Base-by-base conservation (phyloP, 1,140 invertebrate genomes). In the Heliconius hermathena region DNA sequence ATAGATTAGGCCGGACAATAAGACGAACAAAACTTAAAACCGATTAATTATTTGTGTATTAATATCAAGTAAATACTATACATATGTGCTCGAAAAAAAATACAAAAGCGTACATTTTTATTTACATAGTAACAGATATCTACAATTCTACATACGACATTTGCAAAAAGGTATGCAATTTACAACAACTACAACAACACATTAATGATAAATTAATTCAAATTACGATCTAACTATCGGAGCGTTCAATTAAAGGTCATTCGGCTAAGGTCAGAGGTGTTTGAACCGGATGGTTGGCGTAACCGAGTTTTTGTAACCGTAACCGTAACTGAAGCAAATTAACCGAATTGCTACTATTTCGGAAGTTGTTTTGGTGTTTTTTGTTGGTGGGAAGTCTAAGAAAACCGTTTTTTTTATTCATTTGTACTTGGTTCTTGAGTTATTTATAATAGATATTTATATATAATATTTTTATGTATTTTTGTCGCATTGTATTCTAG, bases 201-300 rank as follows among this genome's bases (percentile, higher is more conserved):
- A 26, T 66, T 26, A 22, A 22, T 57, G 3, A 22, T 26, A 3
- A 66, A 66, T 66, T 66, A 66, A 66, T 66, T 66, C 57, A 66
- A 29, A 66, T 66, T 60, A 66, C 57, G 57, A 66, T 66, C 22
- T 3, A 66, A 66, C 57, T 66, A 66, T 66, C 57, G 57, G 52
- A 70, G 8, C 60, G 57, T 76, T 76, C 74, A 76, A 46, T 70
- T 49, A 76, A 76, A 76, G 74, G 74, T 76, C 74, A 33, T 66
- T 22, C 18, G 54, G 74, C 54, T 76, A 76, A 76, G 74, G 74
- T 54, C 74, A 46, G 11, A 75, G 74, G 74, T 76, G 29, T 33
- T 76, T 76, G 60, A 70, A 76, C 74, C 74, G 74, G 74, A 76
- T 70, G 74, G 20, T 52, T 29, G 26, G 46, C 46, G 52, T 57